Evolutionary conservation across 2,113 vertebrate species (phyloP).

Genomic region (Engystomops pustulosus): DNA sequence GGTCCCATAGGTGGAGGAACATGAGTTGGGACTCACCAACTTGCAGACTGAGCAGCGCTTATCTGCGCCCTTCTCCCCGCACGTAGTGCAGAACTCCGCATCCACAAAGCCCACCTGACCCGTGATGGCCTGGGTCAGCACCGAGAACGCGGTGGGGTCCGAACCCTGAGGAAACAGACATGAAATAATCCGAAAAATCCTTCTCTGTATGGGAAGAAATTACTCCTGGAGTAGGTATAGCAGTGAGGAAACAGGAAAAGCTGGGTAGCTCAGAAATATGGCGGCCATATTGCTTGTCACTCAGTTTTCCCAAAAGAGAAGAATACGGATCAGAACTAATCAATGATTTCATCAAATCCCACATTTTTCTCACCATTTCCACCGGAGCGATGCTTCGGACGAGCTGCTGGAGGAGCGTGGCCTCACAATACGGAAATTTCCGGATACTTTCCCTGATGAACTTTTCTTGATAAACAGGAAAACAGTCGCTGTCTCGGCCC

Average conservation of each 20-base stretch:
- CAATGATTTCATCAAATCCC: too few species aligned
- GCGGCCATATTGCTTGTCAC: background rate
- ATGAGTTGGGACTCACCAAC: conserved; percentile 79
- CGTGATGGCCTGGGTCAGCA: conserved; percentile 95
- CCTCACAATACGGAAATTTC: conserved; percentile 95
- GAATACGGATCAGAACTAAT: too few species aligned
- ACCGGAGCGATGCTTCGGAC: conserved; percentile 96
- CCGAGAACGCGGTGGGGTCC: conserved; percentile 94
- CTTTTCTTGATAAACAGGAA: conserved; percentile 93
- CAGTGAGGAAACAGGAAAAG: too few species aligned
- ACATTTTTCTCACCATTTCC: conserved; percentile 91
- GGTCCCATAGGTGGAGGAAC: too few species aligned
- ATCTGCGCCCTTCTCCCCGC: conserved; percentile 93
- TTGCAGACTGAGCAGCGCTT: conserved; percentile 96
- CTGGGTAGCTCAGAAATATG: too few species aligned
- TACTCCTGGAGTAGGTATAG: too few species aligned
- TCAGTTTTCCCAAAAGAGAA: background rate
- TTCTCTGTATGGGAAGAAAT: too few species aligned
- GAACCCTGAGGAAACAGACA: conserved; percentile 82
- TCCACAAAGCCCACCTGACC: conserved; percentile 97
- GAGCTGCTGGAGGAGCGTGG: conserved; percentile 94
- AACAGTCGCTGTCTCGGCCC: conserved; percentile 88
- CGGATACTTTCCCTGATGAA: conserved; percentile 92
- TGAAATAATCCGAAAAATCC: too few species aligned
- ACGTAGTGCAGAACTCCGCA: conserved; percentile 93